Percentiles rank a stretch among this genome's conserved stretches.
These are phyloP conservation scores for Enteromius mattozi DNA, from an alignment of 2,797 vertebrate genomes.

Conservation along the genomic window DNA sequence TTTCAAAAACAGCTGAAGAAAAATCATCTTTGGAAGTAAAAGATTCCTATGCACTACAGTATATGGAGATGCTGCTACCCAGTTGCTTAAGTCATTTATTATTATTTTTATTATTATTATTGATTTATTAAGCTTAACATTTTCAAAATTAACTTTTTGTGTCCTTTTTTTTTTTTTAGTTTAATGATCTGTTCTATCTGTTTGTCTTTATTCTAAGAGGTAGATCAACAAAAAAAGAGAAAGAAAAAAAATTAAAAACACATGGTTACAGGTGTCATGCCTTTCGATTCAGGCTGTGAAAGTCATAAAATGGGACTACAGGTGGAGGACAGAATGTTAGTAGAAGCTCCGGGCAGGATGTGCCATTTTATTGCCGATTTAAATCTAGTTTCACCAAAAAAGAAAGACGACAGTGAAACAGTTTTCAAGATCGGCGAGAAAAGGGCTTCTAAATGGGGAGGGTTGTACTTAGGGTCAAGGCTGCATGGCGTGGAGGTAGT, in stretches of 20 bases:
- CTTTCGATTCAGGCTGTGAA: slow-evolving; percentile 69
- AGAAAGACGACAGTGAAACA: not conserved
- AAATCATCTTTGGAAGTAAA: slow-evolving; percentile 84
- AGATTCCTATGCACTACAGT: slow-evolving; percentile 84
- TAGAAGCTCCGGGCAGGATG: slow-evolving; percentile 50
- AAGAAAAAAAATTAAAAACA: slow-evolving; percentile 70
- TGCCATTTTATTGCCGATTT: slow-evolving; percentile 42
- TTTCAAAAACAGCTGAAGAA: slow-evolving; percentile 70
- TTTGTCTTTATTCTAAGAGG: slow-evolving; percentile 87
- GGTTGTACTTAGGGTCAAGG: slow-evolving; percentile 40
- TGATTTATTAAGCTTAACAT: slow-evolving; percentile 36
- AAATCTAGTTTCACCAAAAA: slow-evolving; percentile 23
- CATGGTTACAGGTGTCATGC: slow-evolving; percentile 77
- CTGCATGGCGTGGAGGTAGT: slow-evolving; percentile 55
- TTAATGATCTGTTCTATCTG: slow-evolving; percentile 73
- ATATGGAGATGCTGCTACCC: slow-evolving; percentile 89
- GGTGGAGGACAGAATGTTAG: slow-evolving; percentile 55
- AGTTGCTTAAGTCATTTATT: slow-evolving; percentile 77
- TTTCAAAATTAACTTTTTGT: slow-evolving; percentile 73
- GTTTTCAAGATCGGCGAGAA: slow-evolving; percentile 14
- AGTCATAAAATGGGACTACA: slow-evolving; percentile 56
- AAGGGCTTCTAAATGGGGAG: slow-evolving; percentile 17
- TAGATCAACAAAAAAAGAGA: slow-evolving; percentile 88
- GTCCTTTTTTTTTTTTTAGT: slow-evolving; percentile 65
- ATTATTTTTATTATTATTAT: slow-evolving; percentile 73